Percentiles rank a stretch among this genome's conserved stretches.
Conservation (phyloP, 1,140 invertebrate species). For the Anastrepha ludens region DNA sequence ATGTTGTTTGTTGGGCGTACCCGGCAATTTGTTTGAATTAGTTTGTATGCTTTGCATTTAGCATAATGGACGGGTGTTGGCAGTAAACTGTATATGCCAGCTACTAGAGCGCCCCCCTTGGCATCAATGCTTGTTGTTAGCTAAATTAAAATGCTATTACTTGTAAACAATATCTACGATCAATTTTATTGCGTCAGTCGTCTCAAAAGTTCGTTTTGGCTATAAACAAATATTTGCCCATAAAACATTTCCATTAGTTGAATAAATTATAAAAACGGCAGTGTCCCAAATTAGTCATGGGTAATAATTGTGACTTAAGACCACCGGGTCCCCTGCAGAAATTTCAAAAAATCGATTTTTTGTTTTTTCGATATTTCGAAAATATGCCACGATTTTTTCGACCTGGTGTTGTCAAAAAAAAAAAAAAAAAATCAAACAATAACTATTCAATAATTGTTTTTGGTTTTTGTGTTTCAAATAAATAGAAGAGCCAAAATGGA, state of each 20-base stretch:
- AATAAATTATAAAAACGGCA: neutral
- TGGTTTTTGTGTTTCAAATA: too few relatives aligned
- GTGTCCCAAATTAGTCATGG: neutral
- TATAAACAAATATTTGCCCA: neutral
- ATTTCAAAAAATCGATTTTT: too few relatives aligned
- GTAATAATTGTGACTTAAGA: neutral
- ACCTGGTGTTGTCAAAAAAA: too few relatives aligned
- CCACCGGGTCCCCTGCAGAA: neutral
- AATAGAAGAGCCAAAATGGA: too few relatives aligned
- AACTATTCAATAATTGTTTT: too few relatives aligned
- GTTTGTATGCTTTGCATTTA: conserved; percentile 37
- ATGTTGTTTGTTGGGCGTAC: conserved; percentile 56
- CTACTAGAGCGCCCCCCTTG: neutral
- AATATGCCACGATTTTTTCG: too few relatives aligned
- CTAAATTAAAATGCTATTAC: conserved; percentile 9
- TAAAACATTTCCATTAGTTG: conserved; percentile 15
- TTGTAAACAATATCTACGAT: too few relatives aligned
- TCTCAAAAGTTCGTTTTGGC: neutral
- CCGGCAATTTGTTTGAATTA: conserved; percentile 50
- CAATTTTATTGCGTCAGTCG: too few relatives aligned
- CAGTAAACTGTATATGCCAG: neutral
- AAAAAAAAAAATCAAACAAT: too few relatives aligned
- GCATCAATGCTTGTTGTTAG: too few relatives aligned
- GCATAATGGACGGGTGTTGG: conserved; percentile 41
- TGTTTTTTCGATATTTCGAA: too few relatives aligned